Base-by-base conservation (phyloP, 2,113 vertebrate genomes). In the Lota lota region DNA sequence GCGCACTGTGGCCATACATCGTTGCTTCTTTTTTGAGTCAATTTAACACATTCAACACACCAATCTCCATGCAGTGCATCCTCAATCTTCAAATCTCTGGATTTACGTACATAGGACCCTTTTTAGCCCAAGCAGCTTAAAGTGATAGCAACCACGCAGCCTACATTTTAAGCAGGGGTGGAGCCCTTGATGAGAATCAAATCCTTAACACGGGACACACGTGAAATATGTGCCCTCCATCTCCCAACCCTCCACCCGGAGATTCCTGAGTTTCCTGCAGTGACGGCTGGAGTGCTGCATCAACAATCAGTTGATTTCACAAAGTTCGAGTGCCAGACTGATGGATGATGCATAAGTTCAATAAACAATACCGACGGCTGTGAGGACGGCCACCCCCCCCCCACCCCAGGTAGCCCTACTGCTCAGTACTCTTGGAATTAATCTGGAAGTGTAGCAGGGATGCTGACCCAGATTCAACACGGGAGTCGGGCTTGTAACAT, bases 391-490 rank as follows among this genome's bases (percentile, higher is more conserved):
- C 76, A 64, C 61, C 28, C 15, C n/a, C 56, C 56, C 17, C 56
- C 17, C 57, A 21, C 57, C n/a, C n/a, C 10, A 15, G 36, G 36
- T 11, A 76, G 36, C 71, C 67, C 56, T 53, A 70, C 65, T 15
- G 74, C 61, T 75, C 51, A 59, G 18, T 67, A 61, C 63, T 59
- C 64, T 73, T 68, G 61, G 72, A 20, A 83, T 59, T 69, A 63
- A 19, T 56, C 11, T 40, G 22, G 50, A 80, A 61, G 61, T 6
- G 50, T 40, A 63, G 19, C 14, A 56, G 8, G 50, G 22, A 73
- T 62, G 61, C 61, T 75, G 72, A 84, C 71, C 72, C 36, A 72
- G 47, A 66, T 69, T 77, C 63, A 65, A 58, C 10, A 62, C 8
- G 21, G 60, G 20, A 28, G 28, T 53, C 19, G 57, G 20, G 61